Base-by-base conservation (phyloP, 92 coral and sea anemone species). In the Galaxea fascicularis region DNA sequence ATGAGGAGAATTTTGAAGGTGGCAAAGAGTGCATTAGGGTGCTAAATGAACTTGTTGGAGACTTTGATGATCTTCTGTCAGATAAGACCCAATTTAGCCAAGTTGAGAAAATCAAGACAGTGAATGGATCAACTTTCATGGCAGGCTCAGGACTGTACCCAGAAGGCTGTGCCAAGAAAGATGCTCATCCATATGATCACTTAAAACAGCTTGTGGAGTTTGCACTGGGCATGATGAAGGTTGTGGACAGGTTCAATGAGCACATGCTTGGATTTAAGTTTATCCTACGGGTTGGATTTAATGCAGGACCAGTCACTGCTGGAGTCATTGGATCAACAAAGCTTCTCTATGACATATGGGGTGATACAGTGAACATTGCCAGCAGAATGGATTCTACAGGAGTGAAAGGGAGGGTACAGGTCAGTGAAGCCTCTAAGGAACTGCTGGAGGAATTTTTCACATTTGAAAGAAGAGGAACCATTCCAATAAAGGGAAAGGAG, bases 1-100 rank as follows among this genome's bases (percentile, higher is more conserved):
- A 97, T 76, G 99, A 97, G 85, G 99, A 97, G 80, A 94, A 95
- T 91, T 97, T 97, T 91, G 99, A 97, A 87, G 99, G 99, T 56
- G 99, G 99, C 45, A 97, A 97, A 74, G 99, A 97, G 62, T 97
- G 99, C 78, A 97, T 97, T 63, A 80, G 99, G 77, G 97, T 97
- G 9, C 80, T 97, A 31, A 97, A 97, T 87, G 99, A 97, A 87
- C 93, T 97, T 29, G 99, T 97, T 15, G 98, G 99, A 46, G 99
- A 97, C 86, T 97, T 97, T 88, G 99, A 97, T 83, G 99, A 97
- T 60, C 90, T 97, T 52, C 87, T 97, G 30, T 57, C 86, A 57
- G 97, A 94, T 84, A 92, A 80, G 81, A 39, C 77, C 28, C 92
- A 94, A 74, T 97, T 88, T 66, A 90, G 80, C 45, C 97, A 94